These are phyloP conservation scores for Cataglyphis hispanica DNA, from an alignment of 1,140 invertebrate species.

Conservation along the genomic window DNA sequence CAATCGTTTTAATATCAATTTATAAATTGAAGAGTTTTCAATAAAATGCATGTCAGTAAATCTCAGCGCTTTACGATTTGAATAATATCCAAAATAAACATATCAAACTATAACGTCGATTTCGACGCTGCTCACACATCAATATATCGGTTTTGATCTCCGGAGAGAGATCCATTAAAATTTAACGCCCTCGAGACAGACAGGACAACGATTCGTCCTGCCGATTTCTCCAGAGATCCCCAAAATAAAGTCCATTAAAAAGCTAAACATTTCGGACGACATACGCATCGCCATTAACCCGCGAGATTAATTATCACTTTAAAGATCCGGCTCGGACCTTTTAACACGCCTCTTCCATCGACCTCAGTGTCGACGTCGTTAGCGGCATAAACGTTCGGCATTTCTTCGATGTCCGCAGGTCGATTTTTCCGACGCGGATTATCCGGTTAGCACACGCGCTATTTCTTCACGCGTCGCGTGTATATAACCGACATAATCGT, in stretches of 20 bases:
- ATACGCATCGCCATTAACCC: conserved; percentile 55
- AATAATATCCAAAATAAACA: background rate
- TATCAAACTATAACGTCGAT: background rate
- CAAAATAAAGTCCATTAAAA: conserved; percentile 24
- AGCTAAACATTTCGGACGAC: conserved; percentile 18
- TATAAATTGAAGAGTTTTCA: too few relatives aligned
- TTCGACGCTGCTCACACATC: background rate
- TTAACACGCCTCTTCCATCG: conserved; percentile 52
- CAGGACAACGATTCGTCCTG: conserved; percentile 3
- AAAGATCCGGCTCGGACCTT: conserved; percentile 24
- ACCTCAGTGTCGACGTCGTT: conserved; percentile 50
- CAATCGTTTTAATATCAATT: too few relatives aligned
- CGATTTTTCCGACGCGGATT: conserved; percentile 62
- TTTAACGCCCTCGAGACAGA: conserved; percentile 34
- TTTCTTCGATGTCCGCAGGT: conserved; percentile 28
- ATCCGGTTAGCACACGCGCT: conserved; percentile 41
- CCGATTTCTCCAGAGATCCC: background rate
- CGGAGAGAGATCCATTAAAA: conserved; percentile 53
- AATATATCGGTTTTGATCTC: background rate
- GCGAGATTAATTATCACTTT: conserved; percentile 59
- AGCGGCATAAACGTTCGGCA: conserved; percentile 34
- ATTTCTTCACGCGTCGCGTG: conserved; percentile 41
- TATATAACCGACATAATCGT: conserved; percentile 72
- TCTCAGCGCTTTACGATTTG: background rate
- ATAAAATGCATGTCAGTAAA: background rate